Base-by-base conservation (phyloP, 1,140 invertebrate species). In the Trissolcus basalis region DNA sequence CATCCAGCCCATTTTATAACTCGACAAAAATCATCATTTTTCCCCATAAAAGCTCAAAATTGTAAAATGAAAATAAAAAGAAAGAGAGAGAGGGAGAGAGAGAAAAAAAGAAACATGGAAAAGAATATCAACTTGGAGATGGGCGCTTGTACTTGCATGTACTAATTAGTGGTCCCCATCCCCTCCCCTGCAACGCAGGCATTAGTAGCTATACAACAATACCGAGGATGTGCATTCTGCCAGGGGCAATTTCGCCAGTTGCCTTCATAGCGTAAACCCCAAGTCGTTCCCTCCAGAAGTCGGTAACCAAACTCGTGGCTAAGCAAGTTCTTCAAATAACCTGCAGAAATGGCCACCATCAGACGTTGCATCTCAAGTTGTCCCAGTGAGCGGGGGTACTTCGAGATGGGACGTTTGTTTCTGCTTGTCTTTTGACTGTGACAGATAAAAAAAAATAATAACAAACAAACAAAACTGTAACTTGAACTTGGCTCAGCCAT, bases 121-220 rank as follows among this genome's bases (percentile, higher is more conserved):
- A 73, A 27, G 6, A 27, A 6, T 27, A 27, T 27, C 19, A 73
- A 70, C 64, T 67, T 69, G 73, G 60, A 56, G 70, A 75, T 67
- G 64, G 70, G 54, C 75, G 54, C 64, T 76, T 81, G 47, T 82
- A 85, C 75, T 82, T 87, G 85, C 85, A 87, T 87, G 83, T 87
- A 87, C 86, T 89, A 89, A 89, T 89, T 86, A 86, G 85, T 81
- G 81, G 79, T 87, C 71, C 82, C 81, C 80, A 77, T 82, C 81
- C 87, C 86, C 81, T 83, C 60, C 80, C 87, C 86, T 88, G 86
- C 86, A 80, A 83, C 48, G 86, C 87, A 89, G 87, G 87, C 80
- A 56, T 80, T 87, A 89, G 84, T 88, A 89, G 87, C 87, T 89
- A 89, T 89, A 85, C 87, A 89, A 89, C 83, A 84, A 87, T 89